A percentile compares a stretch with the other conserved stretches of the same genome.
These are phyloP conservation scores for Glaucidium brasilianum DNA, from an alignment of 2,113 vertebrate genomes.

Conservation along the genomic window DNA sequence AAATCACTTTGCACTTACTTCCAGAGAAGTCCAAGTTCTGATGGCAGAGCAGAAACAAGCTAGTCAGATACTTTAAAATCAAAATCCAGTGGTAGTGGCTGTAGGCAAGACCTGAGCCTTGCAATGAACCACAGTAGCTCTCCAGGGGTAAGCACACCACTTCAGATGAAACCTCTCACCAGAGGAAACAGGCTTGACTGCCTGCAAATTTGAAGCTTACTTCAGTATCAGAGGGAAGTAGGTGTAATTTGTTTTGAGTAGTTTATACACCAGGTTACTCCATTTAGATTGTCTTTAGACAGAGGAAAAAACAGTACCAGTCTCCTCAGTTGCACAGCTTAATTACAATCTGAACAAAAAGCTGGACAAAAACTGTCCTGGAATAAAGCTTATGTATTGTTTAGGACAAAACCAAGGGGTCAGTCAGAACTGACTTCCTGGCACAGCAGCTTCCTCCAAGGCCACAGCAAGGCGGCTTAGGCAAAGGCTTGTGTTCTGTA, in stretches of 20 bases:
- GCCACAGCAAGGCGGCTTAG: neutral
- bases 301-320: neutral
- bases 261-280: neutral
- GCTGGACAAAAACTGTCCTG: neutral
- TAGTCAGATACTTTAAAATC: neutral
- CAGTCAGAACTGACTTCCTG: rapidly evolving
- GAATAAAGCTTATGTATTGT: neutral
- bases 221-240: neutral
- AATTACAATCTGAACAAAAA: neutral
- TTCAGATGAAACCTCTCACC: neutral
- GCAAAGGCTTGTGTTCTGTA: neutral
- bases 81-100: neutral
- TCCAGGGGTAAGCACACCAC: neutral
- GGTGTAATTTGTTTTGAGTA: neutral
- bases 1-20: neutral
- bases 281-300: neutral
- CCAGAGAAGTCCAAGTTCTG: neutral
- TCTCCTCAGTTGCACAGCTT: neutral
- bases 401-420: neutral
- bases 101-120: neutral
- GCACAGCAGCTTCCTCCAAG: rapidly evolving
- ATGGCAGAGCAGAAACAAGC: neutral
- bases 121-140: neutral
- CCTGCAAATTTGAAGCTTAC: neutral
- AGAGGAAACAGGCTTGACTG: neutral